A percentile compares a stretch with the other conserved stretches of the same genome.
phyloP scores from a whole-genome alignment of 2,797 vertebrate genomes.

The Sebastes paucispinis region DNA sequence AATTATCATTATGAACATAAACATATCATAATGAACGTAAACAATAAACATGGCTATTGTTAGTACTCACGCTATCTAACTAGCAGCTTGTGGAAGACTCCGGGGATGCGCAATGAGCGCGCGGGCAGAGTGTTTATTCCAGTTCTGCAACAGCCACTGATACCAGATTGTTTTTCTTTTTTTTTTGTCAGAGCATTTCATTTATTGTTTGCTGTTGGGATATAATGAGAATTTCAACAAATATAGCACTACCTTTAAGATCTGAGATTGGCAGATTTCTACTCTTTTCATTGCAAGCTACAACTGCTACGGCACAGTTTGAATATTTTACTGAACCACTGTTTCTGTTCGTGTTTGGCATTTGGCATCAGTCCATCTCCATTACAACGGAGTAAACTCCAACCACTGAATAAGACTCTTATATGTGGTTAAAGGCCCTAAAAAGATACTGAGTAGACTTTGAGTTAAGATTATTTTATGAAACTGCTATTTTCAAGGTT shows the following conservation, averaged over 20 bases:
- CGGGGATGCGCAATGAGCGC: too few species aligned
- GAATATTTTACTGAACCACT: background rate
- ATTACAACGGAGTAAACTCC: background rate
- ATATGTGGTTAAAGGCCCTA: background rate
- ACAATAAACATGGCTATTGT: too few species aligned
- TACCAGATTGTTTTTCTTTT: too few species aligned
- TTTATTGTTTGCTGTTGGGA: too few species aligned
- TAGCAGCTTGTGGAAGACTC: too few species aligned
- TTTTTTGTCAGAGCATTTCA: too few species aligned
- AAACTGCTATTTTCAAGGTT: background rate
- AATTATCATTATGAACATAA: too few species aligned
- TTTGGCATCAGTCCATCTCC: background rate
- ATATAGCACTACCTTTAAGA: background rate
- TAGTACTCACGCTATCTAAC: too few species aligned
- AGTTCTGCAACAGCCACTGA: too few species aligned
- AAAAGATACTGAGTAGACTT: background rate
- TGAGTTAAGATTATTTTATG: background rate
- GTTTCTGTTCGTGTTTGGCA: background rate
- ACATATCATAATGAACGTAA: too few species aligned
- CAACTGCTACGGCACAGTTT: background rate
- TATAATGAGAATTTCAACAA: too few species aligned
- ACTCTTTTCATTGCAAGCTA: background rate
- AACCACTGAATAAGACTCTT: background rate
- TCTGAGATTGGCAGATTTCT: background rate
- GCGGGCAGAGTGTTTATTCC: too few species aligned